These are phyloP conservation scores for Barnardius zonarius DNA, from an alignment of 2,113 vertebrate species.

Conservation along the genomic window DNA sequence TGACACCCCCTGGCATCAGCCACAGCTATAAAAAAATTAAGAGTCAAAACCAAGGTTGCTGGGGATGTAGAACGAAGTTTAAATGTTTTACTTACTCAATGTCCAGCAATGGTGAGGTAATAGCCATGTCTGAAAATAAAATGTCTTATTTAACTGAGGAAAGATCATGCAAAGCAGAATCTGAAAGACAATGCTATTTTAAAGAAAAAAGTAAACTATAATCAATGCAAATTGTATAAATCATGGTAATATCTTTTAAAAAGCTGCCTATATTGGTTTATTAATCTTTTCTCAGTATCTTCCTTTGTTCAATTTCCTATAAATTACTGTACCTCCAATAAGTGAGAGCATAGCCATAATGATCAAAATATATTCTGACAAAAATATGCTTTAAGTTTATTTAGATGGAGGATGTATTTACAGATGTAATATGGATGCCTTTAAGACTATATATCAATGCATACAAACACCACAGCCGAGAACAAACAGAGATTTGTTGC, in stretches of 20 bases:
- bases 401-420: not conserved
- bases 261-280: not conserved
- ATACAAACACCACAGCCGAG: not conserved
- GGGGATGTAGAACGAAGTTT: not conserved
- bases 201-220: not conserved
- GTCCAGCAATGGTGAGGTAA: not conserved
- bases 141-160: not conserved
- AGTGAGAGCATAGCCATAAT: not conserved
- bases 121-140: not conserved
- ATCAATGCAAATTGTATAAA: not conserved
- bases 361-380: not conserved
- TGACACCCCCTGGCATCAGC: not conserved
- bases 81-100: not conserved
- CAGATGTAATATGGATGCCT: not conserved
- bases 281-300: not conserved
- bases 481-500: not conserved
- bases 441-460: not conserved
- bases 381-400: not conserved
- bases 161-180: not conserved
- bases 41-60: not conserved
- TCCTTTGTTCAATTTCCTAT: not conserved
- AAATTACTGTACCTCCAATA: not conserved
- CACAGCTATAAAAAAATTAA: not conserved
- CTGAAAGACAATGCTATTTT: not conserved
- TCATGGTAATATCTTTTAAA: not conserved